Evolutionary conservation across 2,797 vertebrate genomes (phyloP), one percentile per base, ranked within the genome.

Genomic region (Lepus oiostolus): DNA sequence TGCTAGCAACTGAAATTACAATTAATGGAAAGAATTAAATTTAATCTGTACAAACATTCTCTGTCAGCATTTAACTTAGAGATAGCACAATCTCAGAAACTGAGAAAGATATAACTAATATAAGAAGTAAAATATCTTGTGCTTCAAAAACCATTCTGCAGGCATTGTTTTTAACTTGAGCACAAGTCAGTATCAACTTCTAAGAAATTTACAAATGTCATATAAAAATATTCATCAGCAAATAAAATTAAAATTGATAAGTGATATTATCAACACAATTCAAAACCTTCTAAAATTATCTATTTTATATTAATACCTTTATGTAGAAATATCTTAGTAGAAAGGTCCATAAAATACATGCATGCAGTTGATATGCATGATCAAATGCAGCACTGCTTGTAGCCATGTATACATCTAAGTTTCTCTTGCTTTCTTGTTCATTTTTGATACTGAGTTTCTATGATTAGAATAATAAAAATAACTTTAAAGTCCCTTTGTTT

Each of bases 91-190:
- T 86, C 11, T 63, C 7, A 11, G 3, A 14, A 50, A 62, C 30
- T 17, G 16, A 86, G 47, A 65, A 77, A 24, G 63, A 76, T 92
- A 65, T 72, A 86, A 67, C 77, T 30, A 71, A 30, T 86, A 58
- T 50, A 70, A 87, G 28, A 32, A 79, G 12, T 72, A 1, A 6
- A 74, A 54, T 16, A 65, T 30, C 1, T 12, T 0, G 30, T n/a
- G n/a, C 7, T 3, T 75, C 32, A 83, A 22, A 65, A 21, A 38
- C 47, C 54, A 38, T 91, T 17, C 19, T n/a, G 8, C 14, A 24
- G 54, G 2, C n/a, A 2, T 17, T 83, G 16, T 54, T 35, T 6
- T 54, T n/a, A 83, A 80, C 19, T 4, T 47, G 47, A 79, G 80
- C n/a, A 32, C 11, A 47, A 17, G 4, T 35, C 21, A 62, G 3